Percentiles rank a stretch among this genome's conserved stretches.
Conservation (phyloP, 2,113 vertebrate species). For the Hippocampus comes region DNA sequence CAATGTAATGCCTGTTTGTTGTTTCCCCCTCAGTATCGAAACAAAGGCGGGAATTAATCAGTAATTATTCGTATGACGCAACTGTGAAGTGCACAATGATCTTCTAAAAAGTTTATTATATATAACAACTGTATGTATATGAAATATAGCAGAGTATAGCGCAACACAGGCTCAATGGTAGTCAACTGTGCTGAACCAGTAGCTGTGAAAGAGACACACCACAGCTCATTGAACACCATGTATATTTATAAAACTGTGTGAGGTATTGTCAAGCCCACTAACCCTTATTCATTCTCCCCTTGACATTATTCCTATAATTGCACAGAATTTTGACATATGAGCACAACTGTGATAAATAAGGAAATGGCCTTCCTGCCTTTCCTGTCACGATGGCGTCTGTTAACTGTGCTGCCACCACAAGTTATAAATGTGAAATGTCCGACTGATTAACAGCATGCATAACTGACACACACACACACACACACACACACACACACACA, state of each 20-base stretch:
- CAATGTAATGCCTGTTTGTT: too few species aligned
- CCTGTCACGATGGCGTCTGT: slow-evolving; percentile 28
- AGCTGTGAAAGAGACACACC: neutral
- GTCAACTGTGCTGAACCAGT: slow-evolving; percentile 3
- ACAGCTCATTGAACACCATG: slow-evolving; percentile 3
- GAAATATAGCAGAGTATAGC: neutral
- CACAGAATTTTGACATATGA: slow-evolving; percentile 18
- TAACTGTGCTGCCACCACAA: slow-evolving; percentile 11
- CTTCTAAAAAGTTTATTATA: neutral
- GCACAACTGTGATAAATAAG: slow-evolving; percentile 39
- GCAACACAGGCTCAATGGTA: neutral
- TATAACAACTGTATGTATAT: neutral
- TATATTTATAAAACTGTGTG: slow-evolving; percentile 5
- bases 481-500: slow-evolving; percentile 5
- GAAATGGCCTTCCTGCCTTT: slow-evolving; percentile 43
- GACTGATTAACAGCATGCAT: slow-evolving; percentile 26
- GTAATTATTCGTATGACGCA: too few species aligned
- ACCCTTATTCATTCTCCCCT: slow-evolving; percentile 9
- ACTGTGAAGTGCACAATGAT: too few species aligned
- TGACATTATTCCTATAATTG: slow-evolving; percentile 30
- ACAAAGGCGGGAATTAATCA: too few species aligned
- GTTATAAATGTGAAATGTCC: slow-evolving; percentile 23
- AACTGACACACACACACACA: slow-evolving; percentile 1
- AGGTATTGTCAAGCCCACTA: slow-evolving; percentile 6
- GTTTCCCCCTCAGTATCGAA: too few species aligned